Evolutionary conservation across 2,797 vertebrate genomes (phyloP), one percentile per base, ranked within the genome.

Genomic region (Argyrosomus regius): DNA sequence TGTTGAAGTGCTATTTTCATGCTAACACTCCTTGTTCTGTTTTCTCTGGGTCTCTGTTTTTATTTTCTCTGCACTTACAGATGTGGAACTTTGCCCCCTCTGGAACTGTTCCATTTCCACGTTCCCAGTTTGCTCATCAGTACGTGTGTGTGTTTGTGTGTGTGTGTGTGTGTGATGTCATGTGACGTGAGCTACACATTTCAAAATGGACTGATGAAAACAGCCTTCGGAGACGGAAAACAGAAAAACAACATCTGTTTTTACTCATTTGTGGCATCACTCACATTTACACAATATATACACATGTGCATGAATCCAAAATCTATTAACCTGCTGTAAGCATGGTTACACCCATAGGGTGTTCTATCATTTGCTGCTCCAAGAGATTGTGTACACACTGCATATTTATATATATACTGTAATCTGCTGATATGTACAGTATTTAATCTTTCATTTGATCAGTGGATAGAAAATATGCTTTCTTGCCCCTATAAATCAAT

Each of bases 101-200:
- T n/a, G 78, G 87, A 82, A 78, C 75, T 91, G 86, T 84, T 91
- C 88, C 83, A 90, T 60, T 91, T 91, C 64, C 60, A 62, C 43
- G 56, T 72, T 87, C 74, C 61, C 75, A 77, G 53, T 80, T 68
- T 75, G 62, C 78, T 86, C 78, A 85, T 84, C 80, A 86, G 60
- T 31, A 10, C 10, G 13, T 28, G 56, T 52, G 58, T 46, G 59
- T 31, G 5, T 81, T 52, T 77, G 54, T 50, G 31, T 50, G 10
- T 75, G 17, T 66, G 64, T 62, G 8, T 60, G 39, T 71, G 26
- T 64, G 31, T 61, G 39, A 75, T 62, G 35, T 39, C 8, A 39
- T 8, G 35, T 39, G 35, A 9, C 59, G 41, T 22, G 72, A 50
- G 62, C 56, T 49, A 77, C 72, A 17, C 48, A 46, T 84, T 75